Evolutionary conservation across 64 coral and sea anemone genomes (phyloP).

Genomic region (Montipora foliosa): DNA sequence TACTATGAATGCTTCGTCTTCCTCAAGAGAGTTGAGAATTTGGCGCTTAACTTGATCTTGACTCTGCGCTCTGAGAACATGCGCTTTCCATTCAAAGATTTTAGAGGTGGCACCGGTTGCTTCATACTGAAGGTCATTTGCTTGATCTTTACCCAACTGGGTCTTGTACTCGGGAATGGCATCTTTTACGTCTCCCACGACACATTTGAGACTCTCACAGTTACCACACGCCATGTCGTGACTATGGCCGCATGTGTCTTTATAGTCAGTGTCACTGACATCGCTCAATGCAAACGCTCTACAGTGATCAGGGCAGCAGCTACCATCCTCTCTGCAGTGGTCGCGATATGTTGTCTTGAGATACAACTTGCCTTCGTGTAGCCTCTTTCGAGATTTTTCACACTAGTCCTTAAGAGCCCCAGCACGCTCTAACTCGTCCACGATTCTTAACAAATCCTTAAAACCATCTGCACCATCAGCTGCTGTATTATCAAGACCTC

Average conservation of each 20-base stretch:
- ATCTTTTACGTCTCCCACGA: too few species aligned
- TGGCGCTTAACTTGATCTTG: slow-evolving; percentile 41
- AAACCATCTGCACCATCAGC: slow-evolving; percentile 33
- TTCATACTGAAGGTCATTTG: slow-evolving; percentile 28
- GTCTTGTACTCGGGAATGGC: too few species aligned
- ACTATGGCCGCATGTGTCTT: slow-evolving; percentile 1
- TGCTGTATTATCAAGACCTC: slow-evolving; percentile 49
- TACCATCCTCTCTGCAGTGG: slow-evolving; percentile 23
- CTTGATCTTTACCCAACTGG: slow-evolving; percentile 27
- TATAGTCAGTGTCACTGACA: slow-evolving; percentile 11
- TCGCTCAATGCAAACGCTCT: slow-evolving; percentile 39
- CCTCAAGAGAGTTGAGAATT: not conserved
- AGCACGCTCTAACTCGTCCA: slow-evolving; percentile 5
- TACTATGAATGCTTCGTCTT: slow-evolving; percentile 9
- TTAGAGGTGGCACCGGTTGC: slow-evolving; percentile 2
- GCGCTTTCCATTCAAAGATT: slow-evolving; percentile 44
- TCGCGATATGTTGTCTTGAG: slow-evolving; percentile 21
- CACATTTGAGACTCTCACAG: too few species aligned
- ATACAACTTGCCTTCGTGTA: slow-evolving; percentile 15
- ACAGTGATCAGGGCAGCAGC: slow-evolving; percentile 40
- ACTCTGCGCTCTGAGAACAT: slow-evolving; percentile 3
- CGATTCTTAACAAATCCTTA: not conserved
- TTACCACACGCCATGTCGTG: not conserved
- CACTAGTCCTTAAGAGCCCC: slow-evolving; percentile 4
- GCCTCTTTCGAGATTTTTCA: slow-evolving; percentile 3